Base-by-base conservation (phyloP, 2,888 invertebrate genomes). In the Napeogenes sylphis region DNA sequence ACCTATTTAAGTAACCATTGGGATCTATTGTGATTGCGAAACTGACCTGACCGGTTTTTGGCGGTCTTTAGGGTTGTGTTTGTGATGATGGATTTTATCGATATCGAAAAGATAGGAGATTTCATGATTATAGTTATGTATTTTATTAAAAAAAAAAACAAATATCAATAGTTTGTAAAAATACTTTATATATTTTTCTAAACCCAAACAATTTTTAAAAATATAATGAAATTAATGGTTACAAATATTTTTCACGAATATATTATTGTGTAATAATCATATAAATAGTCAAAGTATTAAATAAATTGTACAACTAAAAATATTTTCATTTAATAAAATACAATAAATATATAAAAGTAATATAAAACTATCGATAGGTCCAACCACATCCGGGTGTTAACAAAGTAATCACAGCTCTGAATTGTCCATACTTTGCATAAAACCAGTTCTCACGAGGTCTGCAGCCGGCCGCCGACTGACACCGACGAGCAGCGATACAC, bases 1-100 rank as follows among this genome's bases (percentile, higher is more conserved):
- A 89, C 89, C 89, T 89, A 90, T 90, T 90, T 90, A 87, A 90
- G 87, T 90, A 90, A 87, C 90, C 87, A 85, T 76, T 83, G 87
- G 85, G 84, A 73, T 70, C 83, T 82, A 85, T 90, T 90, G 89
- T 89, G 80, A 81, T 82, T 83, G 81, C 82, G 73, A 78, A 88
- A 90, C 87, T 90, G 90, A 90, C 90, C 89, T 87, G 79, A 90
- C 90, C 87, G 87, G 90, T 90, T 90, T 83, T 80, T 67, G 75
- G 74, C 76, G 66, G 79, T 79, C 67, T 63, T 4, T 66, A 68
- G 70, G 58, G 71, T 38, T 65, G 69, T 45, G 14, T 35, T 10
- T 30, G 14, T 55, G 71, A 73, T 73, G 72, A 73, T 56, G 62
- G 33, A 45, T 57, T 45, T 73, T 73, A 74, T 58, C 63, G 47